A percentile compares a stretch with the other conserved stretches of the same genome.
phyloP scores from a whole-genome alignment of 2,113 vertebrate genomes.

The Ammodramus savannarum region DNA sequence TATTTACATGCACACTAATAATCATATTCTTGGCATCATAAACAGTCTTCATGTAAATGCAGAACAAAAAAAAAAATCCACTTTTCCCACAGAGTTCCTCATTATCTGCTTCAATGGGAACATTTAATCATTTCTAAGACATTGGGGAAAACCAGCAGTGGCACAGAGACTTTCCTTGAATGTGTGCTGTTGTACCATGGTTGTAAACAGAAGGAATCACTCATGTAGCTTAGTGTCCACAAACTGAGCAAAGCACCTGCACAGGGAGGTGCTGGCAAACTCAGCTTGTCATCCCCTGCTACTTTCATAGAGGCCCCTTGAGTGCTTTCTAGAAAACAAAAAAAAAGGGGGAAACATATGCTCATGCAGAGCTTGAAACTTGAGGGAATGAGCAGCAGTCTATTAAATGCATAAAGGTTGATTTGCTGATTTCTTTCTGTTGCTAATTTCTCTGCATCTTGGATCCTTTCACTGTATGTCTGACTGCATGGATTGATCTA shows the following conservation, averaged over 20 bases:
- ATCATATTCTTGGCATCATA: background rate
- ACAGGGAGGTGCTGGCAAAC: background rate
- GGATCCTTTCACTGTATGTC: background rate
- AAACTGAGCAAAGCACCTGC: slow-evolving; percentile 15
- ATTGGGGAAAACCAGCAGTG: slow-evolving; percentile 3
- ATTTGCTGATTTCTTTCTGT: slow-evolving; percentile 9
- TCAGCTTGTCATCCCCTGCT: background rate
- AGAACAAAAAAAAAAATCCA: background rate
- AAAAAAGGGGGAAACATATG: slow-evolving; percentile 11
- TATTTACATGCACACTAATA: slow-evolving; percentile 6
- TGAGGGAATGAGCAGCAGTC: background rate
- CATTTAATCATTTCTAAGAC: slow-evolving; percentile 48
- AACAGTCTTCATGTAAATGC: background rate
- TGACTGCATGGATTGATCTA: slow-evolving; percentile 30
- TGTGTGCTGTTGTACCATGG: background rate
- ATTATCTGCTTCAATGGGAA: slow-evolving; percentile 50
- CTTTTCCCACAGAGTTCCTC: slow-evolving; percentile 35
- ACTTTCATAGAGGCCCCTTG: background rate
- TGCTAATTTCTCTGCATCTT: slow-evolving; percentile 7
- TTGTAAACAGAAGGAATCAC: slow-evolving; percentile 31
- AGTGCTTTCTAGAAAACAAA: slow-evolving; percentile 28
- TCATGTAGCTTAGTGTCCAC: background rate
- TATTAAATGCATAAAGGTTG: slow-evolving; percentile 6
- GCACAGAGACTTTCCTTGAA: background rate
- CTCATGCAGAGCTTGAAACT: slow-evolving; percentile 22